These are phyloP conservation scores for Buceros bicornis DNA, from an alignment of 2,797 vertebrate species.

Conservation along the genomic window DNA sequence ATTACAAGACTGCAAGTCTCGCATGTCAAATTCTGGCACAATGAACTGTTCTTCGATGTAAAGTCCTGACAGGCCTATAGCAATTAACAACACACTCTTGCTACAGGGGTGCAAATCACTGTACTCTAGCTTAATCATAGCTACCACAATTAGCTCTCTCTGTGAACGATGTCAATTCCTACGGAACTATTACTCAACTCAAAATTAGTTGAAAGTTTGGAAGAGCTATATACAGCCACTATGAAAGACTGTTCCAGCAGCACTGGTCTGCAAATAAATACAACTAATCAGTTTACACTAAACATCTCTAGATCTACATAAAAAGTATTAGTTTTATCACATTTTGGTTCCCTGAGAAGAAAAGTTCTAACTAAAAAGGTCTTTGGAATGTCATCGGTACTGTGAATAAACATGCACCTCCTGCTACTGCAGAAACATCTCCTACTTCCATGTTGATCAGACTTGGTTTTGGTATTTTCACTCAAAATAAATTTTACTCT, in stretches of 20 bases:
- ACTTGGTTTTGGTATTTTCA: neutral
- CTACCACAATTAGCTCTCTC: neutral
- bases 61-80: neutral
- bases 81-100: conserved; percentile 27
- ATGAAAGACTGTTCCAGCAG: neutral
- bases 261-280: neutral
- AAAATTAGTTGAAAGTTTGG: neutral
- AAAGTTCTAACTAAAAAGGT: conserved; percentile 31
- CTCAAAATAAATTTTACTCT: neutral
- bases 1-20: neutral
- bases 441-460: neutral
- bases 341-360: conserved; percentile 74
- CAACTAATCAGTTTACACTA: neutral
- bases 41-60: neutral
- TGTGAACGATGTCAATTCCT: neutral
- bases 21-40: neutral
- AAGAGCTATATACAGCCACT: neutral
- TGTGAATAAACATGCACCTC: neutral
- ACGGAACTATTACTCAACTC: neutral
- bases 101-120: neutral
- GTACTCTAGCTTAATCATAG: neutral
- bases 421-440: neutral
- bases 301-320: conserved; percentile 5
- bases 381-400: conserved; percentile 52
- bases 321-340: neutral